A percentile compares a stretch with the other conserved stretches of the same genome.
Evolutionary conservation across 2,888 invertebrate genomes (phyloP).

Genomic region (Exephanes ischioxanthus): DNA sequence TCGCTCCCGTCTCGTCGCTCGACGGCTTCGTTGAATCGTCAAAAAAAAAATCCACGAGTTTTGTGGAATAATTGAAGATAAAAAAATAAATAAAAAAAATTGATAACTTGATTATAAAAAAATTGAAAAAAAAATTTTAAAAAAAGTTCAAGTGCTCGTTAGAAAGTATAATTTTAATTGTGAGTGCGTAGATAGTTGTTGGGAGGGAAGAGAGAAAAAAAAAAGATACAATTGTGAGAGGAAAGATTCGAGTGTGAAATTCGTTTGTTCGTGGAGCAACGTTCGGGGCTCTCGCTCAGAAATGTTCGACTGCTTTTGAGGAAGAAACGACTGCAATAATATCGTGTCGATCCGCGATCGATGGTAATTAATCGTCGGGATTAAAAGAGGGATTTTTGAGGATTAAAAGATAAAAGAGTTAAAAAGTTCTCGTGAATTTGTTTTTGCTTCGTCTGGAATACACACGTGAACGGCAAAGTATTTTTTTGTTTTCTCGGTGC

Average conservation of each 20-base stretch:
- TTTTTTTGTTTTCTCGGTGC: neutral
- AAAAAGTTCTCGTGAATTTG: neutral
- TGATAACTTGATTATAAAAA: neutral
- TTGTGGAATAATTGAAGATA: neutral
- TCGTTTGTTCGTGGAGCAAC: constrained; percentile 7
- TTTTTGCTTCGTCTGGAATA: constrained; percentile 28
- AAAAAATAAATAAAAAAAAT: neutral
- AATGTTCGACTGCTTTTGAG: constrained; percentile 60
- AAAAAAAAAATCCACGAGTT: neutral
- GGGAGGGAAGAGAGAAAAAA: neutral
- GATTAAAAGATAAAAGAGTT: neutral
- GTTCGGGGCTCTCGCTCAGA: constrained; percentile 17
- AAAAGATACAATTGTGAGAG: constrained; percentile 6
- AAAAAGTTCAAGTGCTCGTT: constrained; percentile 25
- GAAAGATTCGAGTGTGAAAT: constrained; percentile 25
- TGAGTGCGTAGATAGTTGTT: constrained; percentile 31
- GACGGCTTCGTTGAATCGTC: neutral
- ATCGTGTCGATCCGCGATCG: neutral
- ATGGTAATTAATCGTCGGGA: neutral
- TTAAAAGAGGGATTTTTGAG: neutral
- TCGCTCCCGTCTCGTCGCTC: constrained; percentile 14
- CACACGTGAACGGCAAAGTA: neutral
- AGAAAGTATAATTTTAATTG: constrained; percentile 5
- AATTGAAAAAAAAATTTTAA: neutral
- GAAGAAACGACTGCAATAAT: neutral